Evolutionary conservation across 2,888 invertebrate genomes (phyloP).

Genomic region (Liopterus haemorrhoidalis): DNA sequence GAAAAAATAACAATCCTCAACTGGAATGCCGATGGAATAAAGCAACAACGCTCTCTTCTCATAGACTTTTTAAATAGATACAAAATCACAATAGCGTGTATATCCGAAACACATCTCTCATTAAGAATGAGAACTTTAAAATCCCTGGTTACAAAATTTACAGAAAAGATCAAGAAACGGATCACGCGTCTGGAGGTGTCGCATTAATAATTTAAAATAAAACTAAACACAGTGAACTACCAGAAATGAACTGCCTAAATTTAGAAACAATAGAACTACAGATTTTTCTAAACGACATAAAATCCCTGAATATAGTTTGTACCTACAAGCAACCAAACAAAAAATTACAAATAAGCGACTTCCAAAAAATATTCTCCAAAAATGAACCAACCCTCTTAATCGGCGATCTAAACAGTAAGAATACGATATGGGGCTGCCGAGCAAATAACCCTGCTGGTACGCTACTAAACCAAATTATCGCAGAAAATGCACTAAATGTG

Average conservation of each 20-base stretch:
- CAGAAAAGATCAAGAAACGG: constrained; percentile 10
- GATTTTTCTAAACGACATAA: constrained; percentile 3
- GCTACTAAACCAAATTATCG: constrained; percentile 13
- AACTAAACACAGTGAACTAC: constrained; percentile 2
- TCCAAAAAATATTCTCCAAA: constrained; percentile 10
- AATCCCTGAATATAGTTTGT: constrained; percentile 4
- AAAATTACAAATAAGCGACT: constrained; percentile 15
- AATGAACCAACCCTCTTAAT: constrained; percentile 13
- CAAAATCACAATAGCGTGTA: constrained; percentile 13
- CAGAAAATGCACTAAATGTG: constrained; percentile 14
- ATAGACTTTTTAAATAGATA: constrained; percentile 15
- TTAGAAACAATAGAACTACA: constrained; percentile 6
- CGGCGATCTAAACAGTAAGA: constrained; percentile 22
- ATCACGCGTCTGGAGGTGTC: constrained; percentile 14
- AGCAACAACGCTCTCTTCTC: constrained; percentile 6
- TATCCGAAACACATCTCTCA: constrained; percentile 17
- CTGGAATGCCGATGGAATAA: too few relatives aligned
- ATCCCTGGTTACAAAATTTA: constrained; percentile 15
- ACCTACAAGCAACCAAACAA: constrained; percentile 21
- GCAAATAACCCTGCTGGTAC: constrained; percentile 17
- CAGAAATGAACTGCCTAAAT: constrained; percentile 1
- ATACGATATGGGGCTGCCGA: constrained; percentile 18
- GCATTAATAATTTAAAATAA: constrained; percentile 16
- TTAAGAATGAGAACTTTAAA: constrained; percentile 6
- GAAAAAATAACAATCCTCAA: too few relatives aligned